Evolutionary conservation across 2,113 vertebrate species (phyloP).

Genomic region (Lipophrys pholis): DNA sequence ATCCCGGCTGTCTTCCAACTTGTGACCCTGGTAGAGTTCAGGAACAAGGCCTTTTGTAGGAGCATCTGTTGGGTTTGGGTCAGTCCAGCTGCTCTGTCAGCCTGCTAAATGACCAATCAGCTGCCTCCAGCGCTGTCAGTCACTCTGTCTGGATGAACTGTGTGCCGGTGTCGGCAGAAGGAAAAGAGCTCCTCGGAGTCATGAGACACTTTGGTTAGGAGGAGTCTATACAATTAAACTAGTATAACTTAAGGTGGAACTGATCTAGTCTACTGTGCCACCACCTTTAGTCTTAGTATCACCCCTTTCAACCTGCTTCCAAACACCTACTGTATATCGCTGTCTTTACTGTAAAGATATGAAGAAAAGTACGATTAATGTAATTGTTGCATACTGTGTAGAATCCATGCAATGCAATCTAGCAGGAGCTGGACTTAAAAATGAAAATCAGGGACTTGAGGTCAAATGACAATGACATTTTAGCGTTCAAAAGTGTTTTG

Average conservation of each 20-base stretch:
- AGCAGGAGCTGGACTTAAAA: conserved; percentile 82
- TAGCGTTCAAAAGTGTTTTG: conserved; percentile 82
- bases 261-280: conserved; percentile 75
- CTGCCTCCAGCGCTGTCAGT: conserved; percentile 60
- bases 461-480: conserved; percentile 84
- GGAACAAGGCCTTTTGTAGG: conserved; percentile 80
- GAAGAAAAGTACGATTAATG: conserved; percentile 77
- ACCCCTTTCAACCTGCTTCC: conserved; percentile 80
- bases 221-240: conserved; percentile 74
- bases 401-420: conserved; percentile 85
- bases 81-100: conserved; percentile 69
- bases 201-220: conserved; percentile 63
- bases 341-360: conserved; percentile 83
- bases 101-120: conserved; percentile 66
- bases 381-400: conserved; percentile 82
- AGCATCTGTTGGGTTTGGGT: conserved; percentile 72
- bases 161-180: conserved; percentile 69
- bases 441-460: conserved; percentile 85
- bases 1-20: conserved; percentile 95
- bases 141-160: conserved; percentile 68
- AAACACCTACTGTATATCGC: conserved; percentile 82
- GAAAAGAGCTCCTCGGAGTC: conserved; percentile 69
- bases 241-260: conserved; percentile 77
- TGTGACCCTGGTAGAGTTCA: conserved; percentile 89
- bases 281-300: conserved; percentile 82